A percentile compares a stretch with the other conserved stretches of the same genome.
phyloP scores from a whole-genome alignment of 2,113 vertebrate species.

The Eublepharis macularius region DNA sequence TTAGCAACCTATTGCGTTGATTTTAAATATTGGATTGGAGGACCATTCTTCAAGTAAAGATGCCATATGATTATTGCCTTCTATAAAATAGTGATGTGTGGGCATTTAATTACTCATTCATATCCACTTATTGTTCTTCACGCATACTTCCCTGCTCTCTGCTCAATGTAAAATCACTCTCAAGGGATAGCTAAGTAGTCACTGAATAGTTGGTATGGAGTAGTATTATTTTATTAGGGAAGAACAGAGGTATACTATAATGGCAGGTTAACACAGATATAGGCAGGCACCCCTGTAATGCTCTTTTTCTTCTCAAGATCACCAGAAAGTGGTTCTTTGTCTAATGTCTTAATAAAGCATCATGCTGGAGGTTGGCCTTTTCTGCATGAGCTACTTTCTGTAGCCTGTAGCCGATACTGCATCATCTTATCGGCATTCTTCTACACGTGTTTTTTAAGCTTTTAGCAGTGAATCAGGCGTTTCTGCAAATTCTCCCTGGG shows the following conservation, averaged over 20 bases:
- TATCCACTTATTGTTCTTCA: constrained; percentile 4
- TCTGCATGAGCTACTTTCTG: too few relatives aligned
- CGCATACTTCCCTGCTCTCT: neutral
- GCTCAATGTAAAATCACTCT: neutral
- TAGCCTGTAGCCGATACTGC: too few relatives aligned
- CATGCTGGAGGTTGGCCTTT: too few relatives aligned
- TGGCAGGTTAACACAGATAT: neutral
- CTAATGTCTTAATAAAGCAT: too few relatives aligned
- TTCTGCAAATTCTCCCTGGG: too few relatives aligned
- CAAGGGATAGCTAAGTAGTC: neutral
- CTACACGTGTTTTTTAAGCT: too few relatives aligned
- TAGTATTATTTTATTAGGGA: neutral
- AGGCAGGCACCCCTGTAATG: neutral
- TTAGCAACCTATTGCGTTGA: neutral
- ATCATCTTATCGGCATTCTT: too few relatives aligned
- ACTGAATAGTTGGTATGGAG: neutral
- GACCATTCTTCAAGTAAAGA: neutral
- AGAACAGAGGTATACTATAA: neutral
- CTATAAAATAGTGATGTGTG: neutral
- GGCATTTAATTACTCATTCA: neutral
- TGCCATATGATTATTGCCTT: neutral
- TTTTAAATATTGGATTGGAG: neutral
- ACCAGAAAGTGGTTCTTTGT: neutral
- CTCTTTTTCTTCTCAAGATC: neutral
- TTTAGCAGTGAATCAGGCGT: too few relatives aligned